These are phyloP conservation scores for Pachymerium ferrugineum DNA, from an alignment of 2,888 invertebrate genomes.

Conservation along the genomic window DNA sequence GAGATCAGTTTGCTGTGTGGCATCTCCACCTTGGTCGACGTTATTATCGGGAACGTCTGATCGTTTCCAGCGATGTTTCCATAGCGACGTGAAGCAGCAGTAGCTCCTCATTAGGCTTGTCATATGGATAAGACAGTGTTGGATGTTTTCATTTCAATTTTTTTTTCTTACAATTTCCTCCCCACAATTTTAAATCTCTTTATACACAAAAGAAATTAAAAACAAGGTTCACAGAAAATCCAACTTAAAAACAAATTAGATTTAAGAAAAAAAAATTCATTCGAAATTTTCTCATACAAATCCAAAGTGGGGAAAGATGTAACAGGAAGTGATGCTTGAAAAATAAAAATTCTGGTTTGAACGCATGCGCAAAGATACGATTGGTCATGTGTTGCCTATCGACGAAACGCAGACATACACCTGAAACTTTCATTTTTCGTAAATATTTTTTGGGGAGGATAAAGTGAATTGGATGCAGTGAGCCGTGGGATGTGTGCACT, in stretches of 20 bases:
- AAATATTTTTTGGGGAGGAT: constrained; percentile 5
- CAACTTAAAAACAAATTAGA: neutral
- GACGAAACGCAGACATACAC: neutral
- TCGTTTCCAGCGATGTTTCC: too few relatives aligned
- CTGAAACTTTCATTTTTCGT: constrained; percentile 2
- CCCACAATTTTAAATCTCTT: too few relatives aligned
- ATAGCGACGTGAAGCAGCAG: neutral
- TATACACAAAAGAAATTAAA: too few relatives aligned
- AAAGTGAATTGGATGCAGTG: constrained; percentile 9
- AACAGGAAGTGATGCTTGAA: neutral
- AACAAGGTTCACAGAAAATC: too few relatives aligned
- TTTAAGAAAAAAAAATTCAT: neutral
- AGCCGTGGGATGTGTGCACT: constrained; percentile 13
- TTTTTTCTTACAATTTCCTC: neutral
- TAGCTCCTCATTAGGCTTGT: neutral
- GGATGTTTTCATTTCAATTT: neutral
- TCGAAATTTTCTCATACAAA: too few relatives aligned
- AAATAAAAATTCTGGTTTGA: neutral
- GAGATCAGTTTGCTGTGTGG: neutral
- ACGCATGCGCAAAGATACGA: neutral
- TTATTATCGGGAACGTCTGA: constrained; percentile 8
- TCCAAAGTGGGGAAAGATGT: too few relatives aligned
- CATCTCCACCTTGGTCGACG: neutral
- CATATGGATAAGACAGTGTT: neutral
- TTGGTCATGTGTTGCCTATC: neutral